Conservation (phyloP, 2,888 invertebrate genomes). For the Argyresthia albistria region DNA sequence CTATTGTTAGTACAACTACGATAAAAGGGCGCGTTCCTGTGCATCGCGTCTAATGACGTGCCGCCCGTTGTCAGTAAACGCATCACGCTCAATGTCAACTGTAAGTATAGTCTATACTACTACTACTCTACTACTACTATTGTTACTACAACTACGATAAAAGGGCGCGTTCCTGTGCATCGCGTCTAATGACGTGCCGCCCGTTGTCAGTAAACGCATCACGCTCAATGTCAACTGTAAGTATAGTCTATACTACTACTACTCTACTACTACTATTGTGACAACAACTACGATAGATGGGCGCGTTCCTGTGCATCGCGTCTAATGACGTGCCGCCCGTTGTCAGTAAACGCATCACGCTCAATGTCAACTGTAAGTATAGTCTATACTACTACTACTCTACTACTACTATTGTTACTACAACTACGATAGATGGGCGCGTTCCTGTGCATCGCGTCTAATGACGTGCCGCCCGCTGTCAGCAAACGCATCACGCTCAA, state of each 20-base stretch:
- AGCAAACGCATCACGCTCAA: slow-evolving; percentile 90
- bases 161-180: slow-evolving; percentile 95
- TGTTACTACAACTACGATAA: slow-evolving; percentile 64
- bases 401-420: too few relatives aligned
- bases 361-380: slow-evolving; percentile 94
- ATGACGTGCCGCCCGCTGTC: slow-evolving; percentile 92
- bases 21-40: slow-evolving; percentile 94
- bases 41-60: slow-evolving; percentile 93
- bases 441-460: slow-evolving; percentile 92
- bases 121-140: too few relatives aligned
- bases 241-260: slow-evolving; percentile 60
- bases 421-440: slow-evolving; percentile 78
- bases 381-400: too few relatives aligned
- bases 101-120: too few relatives aligned
- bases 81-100: slow-evolving; percentile 73
- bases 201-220: slow-evolving; percentile 91
- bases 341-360: slow-evolving; percentile 88
- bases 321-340: slow-evolving; percentile 85
- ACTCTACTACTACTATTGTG: not conserved
- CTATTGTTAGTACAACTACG: too few relatives aligned
- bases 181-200: slow-evolving; percentile 93
- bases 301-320: slow-evolving; percentile 63
- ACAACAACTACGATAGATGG: slow-evolving; percentile 96
- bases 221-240: slow-evolving; percentile 92
- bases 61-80: slow-evolving; percentile 92